Evolutionary conservation across 2,888 invertebrate species (phyloP).

Genomic region (Phalera bucephala): DNA sequence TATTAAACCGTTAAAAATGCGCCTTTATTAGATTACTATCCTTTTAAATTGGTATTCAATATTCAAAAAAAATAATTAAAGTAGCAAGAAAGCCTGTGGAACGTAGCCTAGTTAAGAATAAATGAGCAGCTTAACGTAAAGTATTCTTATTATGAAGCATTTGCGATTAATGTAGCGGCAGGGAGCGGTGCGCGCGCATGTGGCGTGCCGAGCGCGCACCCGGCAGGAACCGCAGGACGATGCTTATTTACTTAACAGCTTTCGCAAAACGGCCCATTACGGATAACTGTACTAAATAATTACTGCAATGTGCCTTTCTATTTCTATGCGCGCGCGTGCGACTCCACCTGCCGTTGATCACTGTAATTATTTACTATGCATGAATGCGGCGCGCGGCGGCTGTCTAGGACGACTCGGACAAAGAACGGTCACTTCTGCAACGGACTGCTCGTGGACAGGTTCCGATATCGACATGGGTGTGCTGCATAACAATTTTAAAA

Average conservation of each 20-base stretch:
- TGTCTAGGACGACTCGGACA: conserved; percentile 78
- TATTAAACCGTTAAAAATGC: conserved; percentile 5
- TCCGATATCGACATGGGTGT: conserved; percentile 68
- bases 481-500: conserved; percentile 67
- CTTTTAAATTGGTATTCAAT: conserved; percentile 18
- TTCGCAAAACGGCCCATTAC: conserved; percentile 81
- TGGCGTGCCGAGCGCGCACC: conserved; percentile 49
- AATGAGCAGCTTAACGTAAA: conserved; percentile 43
- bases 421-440: conserved; percentile 70
- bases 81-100: conserved; percentile 30
- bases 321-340: conserved; percentile 80
- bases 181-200: conserved; percentile 20
- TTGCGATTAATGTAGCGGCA: conserved; percentile 27
- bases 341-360: conserved; percentile 78
- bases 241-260: conserved; percentile 81
- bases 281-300: conserved; percentile 82
- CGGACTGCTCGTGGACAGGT: conserved; percentile 60
- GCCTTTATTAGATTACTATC: conserved; percentile 13
- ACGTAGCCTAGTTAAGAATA: conserved; percentile 39
- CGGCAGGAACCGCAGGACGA: conserved; percentile 72
- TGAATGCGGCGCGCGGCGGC: conserved; percentile 71
- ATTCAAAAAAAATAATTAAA: conserved; percentile 30
- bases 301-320: conserved; percentile 83
- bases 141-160: conserved; percentile 60
- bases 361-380: conserved; percentile 83